Conservation (phyloP, 1,140 invertebrate species). For the Plectrocnemia conspersa region DNA sequence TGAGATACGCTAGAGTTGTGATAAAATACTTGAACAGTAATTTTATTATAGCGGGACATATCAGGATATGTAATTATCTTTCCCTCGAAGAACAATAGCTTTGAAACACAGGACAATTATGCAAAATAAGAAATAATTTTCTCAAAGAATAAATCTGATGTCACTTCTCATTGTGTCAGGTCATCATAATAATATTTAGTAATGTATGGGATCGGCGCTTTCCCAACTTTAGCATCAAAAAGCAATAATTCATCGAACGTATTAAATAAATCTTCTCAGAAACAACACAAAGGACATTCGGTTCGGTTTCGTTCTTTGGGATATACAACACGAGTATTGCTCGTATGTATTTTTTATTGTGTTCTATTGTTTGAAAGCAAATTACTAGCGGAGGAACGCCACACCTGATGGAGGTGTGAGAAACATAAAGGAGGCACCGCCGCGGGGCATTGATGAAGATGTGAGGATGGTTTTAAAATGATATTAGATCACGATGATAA, state of each 20-base stretch:
- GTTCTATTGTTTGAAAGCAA: slow-evolving; percentile 19
- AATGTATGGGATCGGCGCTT: background rate
- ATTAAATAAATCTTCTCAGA: no score
- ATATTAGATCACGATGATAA: slow-evolving; percentile 8
- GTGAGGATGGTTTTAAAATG: slow-evolving; percentile 7
- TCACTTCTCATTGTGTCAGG: slow-evolving; percentile 15
- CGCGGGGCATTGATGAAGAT: slow-evolving; percentile 12
- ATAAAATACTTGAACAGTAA: no score
- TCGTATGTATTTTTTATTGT: slow-evolving; percentile 23
- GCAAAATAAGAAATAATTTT: slow-evolving; percentile 16
- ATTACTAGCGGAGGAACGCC: slow-evolving; percentile 10
- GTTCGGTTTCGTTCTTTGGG: no score
- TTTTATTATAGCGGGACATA: no score
- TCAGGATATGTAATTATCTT: slow-evolving; percentile 19
- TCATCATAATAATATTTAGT: slow-evolving; percentile 10
- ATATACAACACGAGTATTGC: no score
- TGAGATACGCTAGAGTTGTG: no score
- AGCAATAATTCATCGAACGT: no score
- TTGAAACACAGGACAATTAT: slow-evolving; percentile 15
- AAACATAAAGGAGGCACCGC: slow-evolving; percentile 7
- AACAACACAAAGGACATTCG: no score
- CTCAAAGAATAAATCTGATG: slow-evolving; percentile 8
- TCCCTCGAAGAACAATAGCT: slow-evolving; percentile 5
- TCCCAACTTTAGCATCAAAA: no score
- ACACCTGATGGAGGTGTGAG: slow-evolving; percentile 6